Evolutionary conservation across 1,140 invertebrate species (phyloP).

Genomic region (Aphis gossypii): DNA sequence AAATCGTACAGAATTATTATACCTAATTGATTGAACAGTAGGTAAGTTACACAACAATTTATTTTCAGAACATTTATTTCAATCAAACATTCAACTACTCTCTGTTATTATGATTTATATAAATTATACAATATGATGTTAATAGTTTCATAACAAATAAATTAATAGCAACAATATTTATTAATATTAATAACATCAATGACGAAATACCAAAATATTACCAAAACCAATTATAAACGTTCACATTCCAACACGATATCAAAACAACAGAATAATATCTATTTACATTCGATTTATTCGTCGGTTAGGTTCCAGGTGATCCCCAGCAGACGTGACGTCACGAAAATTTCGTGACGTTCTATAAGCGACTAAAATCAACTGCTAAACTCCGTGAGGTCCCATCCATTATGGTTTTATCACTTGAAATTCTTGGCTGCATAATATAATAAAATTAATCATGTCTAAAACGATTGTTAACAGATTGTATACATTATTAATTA

Average conservation of each 20-base stretch:
- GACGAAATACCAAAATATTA: neutral
- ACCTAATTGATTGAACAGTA: no score
- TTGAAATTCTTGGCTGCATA: neutral
- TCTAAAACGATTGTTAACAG: neutral
- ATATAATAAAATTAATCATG: neutral
- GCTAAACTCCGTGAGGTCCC: neutral
- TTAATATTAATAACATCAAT: neutral
- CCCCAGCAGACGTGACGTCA: neutral
- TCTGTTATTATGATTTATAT: neutral
- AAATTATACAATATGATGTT: neutral
- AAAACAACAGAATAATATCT: neutral
- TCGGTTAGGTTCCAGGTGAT: neutral
- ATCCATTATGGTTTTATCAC: neutral
- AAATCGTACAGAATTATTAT: no score
- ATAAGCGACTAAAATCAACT: neutral
- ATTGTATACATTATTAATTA: neutral
- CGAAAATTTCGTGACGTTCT: neutral
- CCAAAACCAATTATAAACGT: neutral
- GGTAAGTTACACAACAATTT: no score
- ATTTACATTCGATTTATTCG: neutral
- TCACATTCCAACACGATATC: neutral
- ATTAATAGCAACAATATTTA: neutral
- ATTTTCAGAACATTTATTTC: neutral
- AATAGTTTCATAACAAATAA: neutral
- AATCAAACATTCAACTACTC: neutral